A percentile compares a stretch with the other conserved stretches of the same genome.
Evolutionary conservation across 2,888 invertebrate genomes (phyloP).

Genomic region (Hirudinaria manillensis): DNA sequence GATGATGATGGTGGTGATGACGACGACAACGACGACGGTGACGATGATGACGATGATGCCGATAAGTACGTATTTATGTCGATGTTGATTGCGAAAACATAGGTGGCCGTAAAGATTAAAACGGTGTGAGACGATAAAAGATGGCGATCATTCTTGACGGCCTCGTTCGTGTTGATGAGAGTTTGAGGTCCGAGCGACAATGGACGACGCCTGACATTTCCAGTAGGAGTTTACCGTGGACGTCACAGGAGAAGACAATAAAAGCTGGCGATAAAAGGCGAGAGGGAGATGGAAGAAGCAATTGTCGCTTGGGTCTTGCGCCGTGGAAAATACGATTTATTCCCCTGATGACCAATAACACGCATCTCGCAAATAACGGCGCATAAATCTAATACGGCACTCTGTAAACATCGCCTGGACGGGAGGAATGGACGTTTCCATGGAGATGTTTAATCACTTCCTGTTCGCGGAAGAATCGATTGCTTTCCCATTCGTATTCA

Average conservation of each 20-base stretch:
- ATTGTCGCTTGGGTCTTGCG: not conserved
- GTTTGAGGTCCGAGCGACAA: not conserved
- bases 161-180: not conserved
- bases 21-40: not conserved
- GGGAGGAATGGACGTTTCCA: not conserved
- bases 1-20: slow-evolving; percentile 18
- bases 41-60: slow-evolving; percentile 16
- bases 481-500: slow-evolving; percentile 5
- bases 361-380: not conserved
- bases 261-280: not conserved
- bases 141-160: not conserved
- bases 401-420: slow-evolving; percentile 1
- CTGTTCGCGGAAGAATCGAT: not conserved
- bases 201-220: too few species aligned
- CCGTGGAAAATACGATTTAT: slow-evolving; percentile 4
- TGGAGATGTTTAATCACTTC: slow-evolving; percentile 5
- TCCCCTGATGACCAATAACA: slow-evolving; percentile 10
- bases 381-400: not conserved
- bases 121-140: not conserved
- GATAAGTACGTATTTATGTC: not conserved
- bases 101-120: not conserved
- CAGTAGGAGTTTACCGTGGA: too few species aligned
- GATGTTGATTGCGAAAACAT: not conserved
- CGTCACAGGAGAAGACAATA: too few species aligned
- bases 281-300: not conserved